Percentiles rank a stretch among this genome's conserved stretches.
These are phyloP conservation scores for Habrosyne pyritoides DNA, from an alignment of 2,888 invertebrate species.

Conservation along the genomic window DNA sequence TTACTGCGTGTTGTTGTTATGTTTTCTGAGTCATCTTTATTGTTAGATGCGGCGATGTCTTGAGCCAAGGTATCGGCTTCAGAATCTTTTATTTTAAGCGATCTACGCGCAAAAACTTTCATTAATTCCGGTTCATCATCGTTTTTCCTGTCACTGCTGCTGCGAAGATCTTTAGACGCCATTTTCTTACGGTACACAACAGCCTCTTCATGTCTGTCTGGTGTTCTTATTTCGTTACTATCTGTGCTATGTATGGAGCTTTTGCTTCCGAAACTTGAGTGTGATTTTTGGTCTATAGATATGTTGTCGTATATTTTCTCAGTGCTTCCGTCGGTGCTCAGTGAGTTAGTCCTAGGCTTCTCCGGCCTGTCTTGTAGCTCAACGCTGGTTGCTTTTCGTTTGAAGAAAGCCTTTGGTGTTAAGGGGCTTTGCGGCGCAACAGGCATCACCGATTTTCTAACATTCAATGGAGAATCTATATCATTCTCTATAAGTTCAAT, in stretches of 20 bases:
- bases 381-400: slow-evolving; percentile 82
- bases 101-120: slow-evolving; percentile 92
- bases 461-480: slow-evolving; percentile 50
- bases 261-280: slow-evolving; percentile 78
- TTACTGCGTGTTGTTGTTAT: slow-evolving; percentile 58
- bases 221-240: slow-evolving; percentile 68
- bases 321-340: slow-evolving; percentile 72
- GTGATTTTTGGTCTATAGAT: slow-evolving; percentile 75
- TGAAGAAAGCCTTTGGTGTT: slow-evolving; percentile 77
- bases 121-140: slow-evolving; percentile 91
- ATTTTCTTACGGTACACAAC: slow-evolving; percentile 84
- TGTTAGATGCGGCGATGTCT: slow-evolving; percentile 78
- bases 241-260: slow-evolving; percentile 77
- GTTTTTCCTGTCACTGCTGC: slow-evolving; percentile 68
- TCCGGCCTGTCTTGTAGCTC: slow-evolving; percentile 76
- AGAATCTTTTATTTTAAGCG: slow-evolving; percentile 90
- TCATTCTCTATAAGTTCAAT: slow-evolving; percentile 52
- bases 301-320: slow-evolving; percentile 76
- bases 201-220: slow-evolving; percentile 71
- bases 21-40: slow-evolving; percentile 58
- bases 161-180: slow-evolving; percentile 61
- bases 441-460: slow-evolving; percentile 45
- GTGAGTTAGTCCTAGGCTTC: slow-evolving; percentile 67
- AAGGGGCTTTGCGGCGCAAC: slow-evolving; percentile 63
- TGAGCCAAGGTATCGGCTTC: slow-evolving; percentile 85